A percentile compares a stretch with the other conserved stretches of the same genome.
phyloP scores from a whole-genome alignment of 2,888 invertebrate genomes.

The Tiliacea aurago region DNA sequence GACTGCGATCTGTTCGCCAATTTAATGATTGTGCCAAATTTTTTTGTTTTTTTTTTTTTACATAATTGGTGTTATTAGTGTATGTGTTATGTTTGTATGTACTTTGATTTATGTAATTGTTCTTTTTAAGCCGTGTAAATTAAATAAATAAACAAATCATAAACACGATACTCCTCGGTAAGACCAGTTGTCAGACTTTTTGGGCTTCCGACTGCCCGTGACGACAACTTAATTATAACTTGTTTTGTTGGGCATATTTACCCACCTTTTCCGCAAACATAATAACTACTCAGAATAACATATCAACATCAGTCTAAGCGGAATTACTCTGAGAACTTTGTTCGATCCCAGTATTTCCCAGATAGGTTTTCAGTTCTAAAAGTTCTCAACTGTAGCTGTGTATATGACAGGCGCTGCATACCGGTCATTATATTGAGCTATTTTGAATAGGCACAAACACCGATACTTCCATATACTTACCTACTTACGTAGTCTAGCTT shows the following conservation, averaged over 20 bases:
- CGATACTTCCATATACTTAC: not conserved
- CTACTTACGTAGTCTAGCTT: not conserved
- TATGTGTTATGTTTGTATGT: too few species aligned
- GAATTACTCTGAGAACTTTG: not conserved
- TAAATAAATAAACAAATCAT: too few species aligned
- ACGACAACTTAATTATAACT: not conserved
- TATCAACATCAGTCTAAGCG: not conserved
- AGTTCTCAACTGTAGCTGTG: not conserved
- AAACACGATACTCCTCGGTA: too few species aligned
- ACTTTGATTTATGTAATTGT: too few species aligned
- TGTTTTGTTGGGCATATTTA: slow-evolving; percentile 16
- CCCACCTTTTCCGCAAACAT: not conserved
- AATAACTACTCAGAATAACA: not conserved
- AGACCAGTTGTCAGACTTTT: not conserved
- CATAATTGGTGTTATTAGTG: too few species aligned
- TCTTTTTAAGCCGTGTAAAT: too few species aligned
- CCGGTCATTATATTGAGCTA: not conserved
- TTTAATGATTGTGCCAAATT: too few species aligned
- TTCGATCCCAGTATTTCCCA: not conserved
- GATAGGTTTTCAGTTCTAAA: too few species aligned
- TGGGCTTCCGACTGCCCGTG: not conserved
- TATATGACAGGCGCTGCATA: not conserved
- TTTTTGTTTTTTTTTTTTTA: too few species aligned
- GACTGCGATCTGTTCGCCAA: too few species aligned
- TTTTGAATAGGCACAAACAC: not conserved